Base-by-base conservation (phyloP, 2,797 vertebrate genomes). In the Dermochelys coriacea region DNA sequence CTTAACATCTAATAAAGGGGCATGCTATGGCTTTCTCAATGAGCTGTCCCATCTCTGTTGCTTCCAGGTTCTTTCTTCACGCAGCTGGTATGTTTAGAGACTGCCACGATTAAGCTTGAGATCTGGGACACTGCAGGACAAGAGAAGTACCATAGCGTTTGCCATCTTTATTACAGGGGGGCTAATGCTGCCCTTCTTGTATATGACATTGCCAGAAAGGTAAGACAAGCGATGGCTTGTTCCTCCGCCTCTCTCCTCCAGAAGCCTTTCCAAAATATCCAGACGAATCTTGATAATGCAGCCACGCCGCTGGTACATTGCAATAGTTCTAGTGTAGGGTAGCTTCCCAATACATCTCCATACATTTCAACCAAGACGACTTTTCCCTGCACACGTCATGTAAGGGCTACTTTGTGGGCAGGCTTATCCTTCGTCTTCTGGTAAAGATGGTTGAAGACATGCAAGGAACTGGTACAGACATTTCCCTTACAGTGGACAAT, bases 101-200 rank as follows among this genome's bases (percentile, higher is more conserved):
- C 87, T 0, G 77, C 91, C n/a, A 96, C 89, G 0, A 18, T 99
- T 84, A 98, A 96, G 82, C 93, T 99, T 52, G 98, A 99, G 96
- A 99, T 99, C 78, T 99, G 99, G 99, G 99, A 99, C 97, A 99
- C 98, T 0, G 99, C 98, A 0, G 99, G 99, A 2, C 98, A 99
- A 94, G 99, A 99, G 83, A 99, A 98, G 80, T 99, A 98, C 98
- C 98, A 98, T 85, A 99, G 99, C 0, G 97, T 99, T 85, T 98
- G 98, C 54, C 98, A 98, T 16, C 98, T 99, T 3, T 99, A 99
- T 97, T 99, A 99, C 96, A 93, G 98, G 87, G 98, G 98, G 0
- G 98, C 99, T 47, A 97, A 98, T 0, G 97, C 98, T 0, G 98
- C 98, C 0, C 94, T 99, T 9, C 7, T 99, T 3, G 96, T 99